Evolutionary conservation across 2,888 invertebrate genomes (phyloP), one percentile per base, ranked within the genome.

Genomic region (Acanthosoma haemorrhoidale): DNA sequence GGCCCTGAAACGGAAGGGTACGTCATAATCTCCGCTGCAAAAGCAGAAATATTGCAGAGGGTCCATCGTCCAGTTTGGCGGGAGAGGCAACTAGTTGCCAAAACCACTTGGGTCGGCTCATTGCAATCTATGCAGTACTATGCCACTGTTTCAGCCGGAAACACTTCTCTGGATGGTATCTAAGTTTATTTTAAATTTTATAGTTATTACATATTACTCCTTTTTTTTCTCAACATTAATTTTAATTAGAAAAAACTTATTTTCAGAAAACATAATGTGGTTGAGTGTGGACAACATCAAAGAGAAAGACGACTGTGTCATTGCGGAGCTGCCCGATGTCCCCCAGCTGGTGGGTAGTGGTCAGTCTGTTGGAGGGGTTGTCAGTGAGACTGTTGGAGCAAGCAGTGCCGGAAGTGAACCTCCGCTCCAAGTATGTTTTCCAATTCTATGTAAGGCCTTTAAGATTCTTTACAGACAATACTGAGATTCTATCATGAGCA

Each of bases 101-200:
- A 98, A 81, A 91, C 92, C 0, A 95, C 97, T 0, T 98, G 98
- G 96, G 89, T 92, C 73, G 97, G 97, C 18, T 88, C 92, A 67
- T 83, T 99, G 11, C 92, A 94, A 78, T 96, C 97, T 81, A 96
- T 99, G 95, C 98, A 98, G 86, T 99, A 99, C 83, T 99, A 98
- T 83, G 98, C 98, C 11, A 99, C 99, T 8, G 96, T 98, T 60
- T 91, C 91, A 79, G 92, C 92, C 3, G 87, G 87, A 34, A 87
- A 88, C 77, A 89, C 89, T 77, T 85, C 87, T 38, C 81, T 87
- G 13, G 84, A 85, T 75, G 87, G 84, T 83, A 75, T 73, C 76
- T 72, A 29, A 61, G 4, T n/a, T n/a, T n/a, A 51, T 58, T 68
- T 25, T 59, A 64, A 16, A 15, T 13, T 57, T 43, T 38, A 31